Conservation (phyloP, 2,888 invertebrate species). For the Pediacus dermestoides region DNA sequence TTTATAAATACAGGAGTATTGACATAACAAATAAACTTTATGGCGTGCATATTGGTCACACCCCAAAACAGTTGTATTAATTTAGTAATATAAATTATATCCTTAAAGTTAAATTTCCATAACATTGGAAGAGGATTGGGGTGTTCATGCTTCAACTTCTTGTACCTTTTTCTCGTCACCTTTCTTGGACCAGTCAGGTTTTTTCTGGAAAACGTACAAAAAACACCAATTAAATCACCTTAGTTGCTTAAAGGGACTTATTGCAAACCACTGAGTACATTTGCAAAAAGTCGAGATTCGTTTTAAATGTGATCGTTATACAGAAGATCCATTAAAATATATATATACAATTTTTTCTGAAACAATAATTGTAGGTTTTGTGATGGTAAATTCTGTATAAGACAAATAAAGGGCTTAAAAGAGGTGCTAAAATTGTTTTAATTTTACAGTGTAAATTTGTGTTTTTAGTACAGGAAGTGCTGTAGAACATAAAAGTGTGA, state of each 20-base stretch:
- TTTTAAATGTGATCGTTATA: too few species aligned
- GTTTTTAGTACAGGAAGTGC: too few species aligned
- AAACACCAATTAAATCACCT: slow-evolving; percentile 17
- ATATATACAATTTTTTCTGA: too few species aligned
- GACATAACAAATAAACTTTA: slow-evolving; percentile 29
- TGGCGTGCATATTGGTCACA: slow-evolving; percentile 10
- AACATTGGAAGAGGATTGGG: slow-evolving; percentile 5
- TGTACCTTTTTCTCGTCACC: slow-evolving; percentile 81
- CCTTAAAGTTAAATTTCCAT: slow-evolving; percentile 14
- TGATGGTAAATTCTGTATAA: too few species aligned
- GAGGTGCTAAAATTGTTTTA: too few species aligned
- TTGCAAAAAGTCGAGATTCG: too few species aligned
- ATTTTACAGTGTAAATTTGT: too few species aligned
- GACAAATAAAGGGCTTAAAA: too few species aligned
- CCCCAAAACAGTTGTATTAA: slow-evolving; percentile 1
- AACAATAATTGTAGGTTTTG: too few species aligned
- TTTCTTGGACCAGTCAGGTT: slow-evolving; percentile 94
- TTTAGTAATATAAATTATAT: slow-evolving; percentile 29
- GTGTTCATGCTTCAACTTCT: slow-evolving; percentile 78
- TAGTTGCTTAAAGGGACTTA: slow-evolving; percentile 7
- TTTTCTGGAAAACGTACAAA: slow-evolving; percentile 70
- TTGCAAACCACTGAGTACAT: too few species aligned
- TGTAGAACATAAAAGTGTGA: too few species aligned
- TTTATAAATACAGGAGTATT: slow-evolving; percentile 22
- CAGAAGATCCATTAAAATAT: too few species aligned